phyloP scores from a whole-genome alignment of 2,888 invertebrate species.

The Stenolophus ochropezus region DNA sequence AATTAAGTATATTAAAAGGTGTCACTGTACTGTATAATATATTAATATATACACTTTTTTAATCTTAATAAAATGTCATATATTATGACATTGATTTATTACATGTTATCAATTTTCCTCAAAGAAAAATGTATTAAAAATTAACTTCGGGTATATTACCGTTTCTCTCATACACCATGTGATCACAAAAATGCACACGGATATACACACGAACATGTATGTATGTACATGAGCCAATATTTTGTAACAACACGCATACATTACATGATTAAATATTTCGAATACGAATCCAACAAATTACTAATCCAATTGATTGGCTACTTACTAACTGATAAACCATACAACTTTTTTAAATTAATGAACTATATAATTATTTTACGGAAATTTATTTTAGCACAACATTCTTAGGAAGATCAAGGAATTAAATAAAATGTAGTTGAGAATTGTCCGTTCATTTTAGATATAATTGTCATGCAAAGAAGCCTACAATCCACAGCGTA shows the following conservation, averaged over 20 bases:
- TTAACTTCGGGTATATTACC: background rate
- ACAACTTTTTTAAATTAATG: background rate
- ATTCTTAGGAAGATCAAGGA: too few species aligned
- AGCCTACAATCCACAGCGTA: too few species aligned
- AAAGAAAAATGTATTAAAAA: background rate
- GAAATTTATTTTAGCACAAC: background rate
- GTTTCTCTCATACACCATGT: background rate
- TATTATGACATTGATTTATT: background rate
- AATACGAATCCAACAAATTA: conserved; percentile 7
- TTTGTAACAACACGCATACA: background rate
- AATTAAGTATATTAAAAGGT: too few species aligned
- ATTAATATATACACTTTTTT: too few species aligned
- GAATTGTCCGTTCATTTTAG: too few species aligned
- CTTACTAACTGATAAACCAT: background rate
- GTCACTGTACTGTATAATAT: too few species aligned
- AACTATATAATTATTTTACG: background rate
- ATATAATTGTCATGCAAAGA: too few species aligned
- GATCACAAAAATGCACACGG: background rate
- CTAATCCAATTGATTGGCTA: background rate
- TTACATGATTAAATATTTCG: background rate
- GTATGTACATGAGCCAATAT: background rate
- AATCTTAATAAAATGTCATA: background rate
- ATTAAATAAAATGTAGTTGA: too few species aligned
- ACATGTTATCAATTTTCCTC: background rate
- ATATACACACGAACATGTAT: background rate